phyloP scores from a whole-genome alignment of 1,140 invertebrate genomes.

The Battus philenor region DNA sequence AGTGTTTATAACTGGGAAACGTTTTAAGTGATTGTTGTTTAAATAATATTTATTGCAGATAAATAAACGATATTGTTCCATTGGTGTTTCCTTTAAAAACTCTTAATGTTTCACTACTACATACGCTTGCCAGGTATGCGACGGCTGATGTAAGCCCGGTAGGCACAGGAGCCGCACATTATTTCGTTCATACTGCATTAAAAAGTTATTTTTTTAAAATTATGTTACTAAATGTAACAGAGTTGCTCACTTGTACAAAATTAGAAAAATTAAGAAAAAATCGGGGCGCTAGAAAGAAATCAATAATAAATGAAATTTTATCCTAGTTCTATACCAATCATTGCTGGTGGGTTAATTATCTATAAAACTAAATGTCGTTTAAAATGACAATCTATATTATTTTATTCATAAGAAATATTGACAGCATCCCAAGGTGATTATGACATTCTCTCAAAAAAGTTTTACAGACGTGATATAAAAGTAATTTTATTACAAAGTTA shows the following conservation, averaged over 20 bases:
- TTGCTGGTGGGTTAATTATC: no score
- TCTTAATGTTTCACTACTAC: neutral
- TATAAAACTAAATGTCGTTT: no score
- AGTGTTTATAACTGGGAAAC: constrained; percentile 5
- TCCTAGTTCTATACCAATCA: no score
- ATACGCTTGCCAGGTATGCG: neutral
- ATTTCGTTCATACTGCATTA: neutral
- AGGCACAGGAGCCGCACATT: neutral
- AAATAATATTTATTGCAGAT: constrained; percentile 19
- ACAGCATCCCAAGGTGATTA: no score
- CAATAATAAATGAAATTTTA: no score
- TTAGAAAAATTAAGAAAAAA: no score
- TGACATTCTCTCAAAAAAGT: neutral
- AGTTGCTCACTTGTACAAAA: no score
- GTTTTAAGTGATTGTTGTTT: constrained; percentile 15
- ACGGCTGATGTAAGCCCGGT: neutral
- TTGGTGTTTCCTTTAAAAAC: constrained; percentile 6
- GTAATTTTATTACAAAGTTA: neutral
- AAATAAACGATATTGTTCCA: constrained; percentile 30
- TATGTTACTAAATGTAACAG: no score
- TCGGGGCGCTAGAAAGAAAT: no score
- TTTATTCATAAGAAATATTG: no score
- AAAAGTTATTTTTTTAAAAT: neutral
- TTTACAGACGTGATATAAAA: neutral
- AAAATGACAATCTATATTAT: no score